phyloP scores from a whole-genome alignment of 2,888 invertebrate species.

The Carterocephalus palaemon region DNA sequence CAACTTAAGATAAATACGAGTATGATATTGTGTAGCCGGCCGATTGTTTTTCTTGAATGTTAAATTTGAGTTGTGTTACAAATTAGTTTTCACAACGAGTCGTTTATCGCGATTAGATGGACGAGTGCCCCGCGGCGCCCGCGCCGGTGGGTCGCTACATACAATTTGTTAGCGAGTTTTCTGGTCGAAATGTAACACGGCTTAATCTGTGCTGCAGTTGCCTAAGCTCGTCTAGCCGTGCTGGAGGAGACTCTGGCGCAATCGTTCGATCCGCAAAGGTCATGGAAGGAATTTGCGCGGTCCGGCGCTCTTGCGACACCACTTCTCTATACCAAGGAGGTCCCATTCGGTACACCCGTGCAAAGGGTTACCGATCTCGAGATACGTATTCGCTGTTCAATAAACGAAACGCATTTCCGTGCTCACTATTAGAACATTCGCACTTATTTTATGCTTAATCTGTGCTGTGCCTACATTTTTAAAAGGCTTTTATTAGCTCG shows the following conservation, averaged over 20 bases:
- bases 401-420: slow-evolving; percentile 22
- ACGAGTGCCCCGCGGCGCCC: slow-evolving; percentile 18
- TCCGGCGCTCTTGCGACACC: slow-evolving; percentile 70
- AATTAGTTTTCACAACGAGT: slow-evolving; percentile 19
- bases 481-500: too few relatives aligned
- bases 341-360: slow-evolving; percentile 42
- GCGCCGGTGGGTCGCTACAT: too few relatives aligned
- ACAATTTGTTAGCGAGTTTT: slow-evolving; percentile 22
- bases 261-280: slow-evolving; percentile 77
- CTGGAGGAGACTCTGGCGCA: slow-evolving; percentile 69
- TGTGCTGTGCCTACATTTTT: neutral
- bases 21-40: neutral
- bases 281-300: slow-evolving; percentile 77
- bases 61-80: slow-evolving; percentile 10
- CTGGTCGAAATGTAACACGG: slow-evolving; percentile 46
- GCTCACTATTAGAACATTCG: slow-evolving; percentile 23
- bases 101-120: slow-evolving; percentile 20
- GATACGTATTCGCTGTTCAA: slow-evolving; percentile 28
- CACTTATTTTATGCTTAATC: neutral
- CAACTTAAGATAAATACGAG: too few relatives aligned
- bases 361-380: slow-evolving; percentile 44
- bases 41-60: slow-evolving; percentile 6
- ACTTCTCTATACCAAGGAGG: slow-evolving; percentile 53
- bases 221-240: slow-evolving; percentile 70
- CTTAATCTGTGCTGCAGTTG: slow-evolving; percentile 65